Base-by-base conservation (phyloP, 1,140 invertebrate genomes). In the Pogonomyrmex barbatus region DNA sequence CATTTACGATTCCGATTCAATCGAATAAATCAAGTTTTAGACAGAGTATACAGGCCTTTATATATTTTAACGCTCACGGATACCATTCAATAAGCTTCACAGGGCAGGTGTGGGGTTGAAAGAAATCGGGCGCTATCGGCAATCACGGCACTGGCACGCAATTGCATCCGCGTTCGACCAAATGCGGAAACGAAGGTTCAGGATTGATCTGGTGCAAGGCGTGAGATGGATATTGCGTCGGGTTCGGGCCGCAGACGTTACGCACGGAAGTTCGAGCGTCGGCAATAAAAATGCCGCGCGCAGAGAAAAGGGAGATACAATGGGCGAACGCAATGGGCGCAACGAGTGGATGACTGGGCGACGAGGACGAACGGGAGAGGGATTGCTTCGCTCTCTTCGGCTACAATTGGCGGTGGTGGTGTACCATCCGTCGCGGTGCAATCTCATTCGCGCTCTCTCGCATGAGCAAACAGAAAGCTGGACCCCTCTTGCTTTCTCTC, bases 371-470 rank as follows among this genome's bases (percentile, higher is more conserved):
- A 83, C 73, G 81, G 62, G 84, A 90, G 58, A 77, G 79, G 30
- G 65, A 42, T 36, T 71, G 77, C 63, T 71, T 88, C 85, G 88
- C 88, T 83, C 73, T 60, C 45, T 24, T 70, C 71, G 76, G 65
- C 88, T 91, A 94, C 91, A 92, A 93, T 93, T 92, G 93, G 89
- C 86, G 79, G 89, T 84, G 88, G 87, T 86, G 83, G 76, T 68
- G 87, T 77, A 81, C 86, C 91, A 88, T 87, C 90, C 86, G 83
- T 88, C 85, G 81, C 89, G 89, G 86, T 91, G 93, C 93, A 93
- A 94, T 94, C 91, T 94, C 93, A 91, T 93, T 94, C 93, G 90
- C 92, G 90, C 91, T 91, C 89, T 93, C 87, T 93, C 91, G 93
- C 92, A 92, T 93, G 91, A 93, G 79, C 88, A 90, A 91, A 60